Evolutionary conservation across 2,113 vertebrate genomes (phyloP).

Genomic region (Aramus guarauna): DNA sequence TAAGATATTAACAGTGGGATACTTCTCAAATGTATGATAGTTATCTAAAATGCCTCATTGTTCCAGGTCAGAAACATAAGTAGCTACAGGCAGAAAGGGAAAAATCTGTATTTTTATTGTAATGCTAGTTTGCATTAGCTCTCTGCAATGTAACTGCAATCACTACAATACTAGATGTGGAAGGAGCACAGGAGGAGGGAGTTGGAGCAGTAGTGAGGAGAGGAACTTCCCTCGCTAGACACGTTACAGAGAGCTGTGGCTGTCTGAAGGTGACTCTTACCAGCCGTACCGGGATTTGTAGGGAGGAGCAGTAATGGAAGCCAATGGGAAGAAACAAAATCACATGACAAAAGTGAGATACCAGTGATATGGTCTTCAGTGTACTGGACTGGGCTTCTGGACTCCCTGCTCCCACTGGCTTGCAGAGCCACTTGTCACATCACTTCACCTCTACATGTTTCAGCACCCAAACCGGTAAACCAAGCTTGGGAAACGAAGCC

Average conservation of each 20-base stretch:
- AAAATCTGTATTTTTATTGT: neutral
- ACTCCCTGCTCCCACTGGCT: neutral
- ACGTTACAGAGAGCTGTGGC: neutral
- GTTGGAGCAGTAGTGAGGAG: neutral
- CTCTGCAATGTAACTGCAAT: neutral
- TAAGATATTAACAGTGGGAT: neutral
- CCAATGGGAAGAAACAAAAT: neutral
- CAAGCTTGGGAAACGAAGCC: neutral
- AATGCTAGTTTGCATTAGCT: neutral
- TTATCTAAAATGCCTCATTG: neutral
- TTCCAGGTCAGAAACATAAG: neutral
- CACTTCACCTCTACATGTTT: neutral
- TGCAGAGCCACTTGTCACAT: neutral
- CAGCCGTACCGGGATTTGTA: neutral
- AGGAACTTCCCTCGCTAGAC: neutral
- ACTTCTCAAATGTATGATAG: neutral
- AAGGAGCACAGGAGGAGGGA: neutral
- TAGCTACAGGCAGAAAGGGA: neutral
- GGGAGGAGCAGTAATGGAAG: neutral
- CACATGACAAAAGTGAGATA: neutral
- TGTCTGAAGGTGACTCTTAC: neutral
- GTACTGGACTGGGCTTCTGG: neutral
- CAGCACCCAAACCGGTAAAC: neutral
- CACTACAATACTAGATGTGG: neutral
- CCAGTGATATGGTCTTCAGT: neutral